These are phyloP conservation scores for Cyanoramphus novaezelandiae DNA, from an alignment of 2,113 vertebrate genomes.

Conservation along the genomic window DNA sequence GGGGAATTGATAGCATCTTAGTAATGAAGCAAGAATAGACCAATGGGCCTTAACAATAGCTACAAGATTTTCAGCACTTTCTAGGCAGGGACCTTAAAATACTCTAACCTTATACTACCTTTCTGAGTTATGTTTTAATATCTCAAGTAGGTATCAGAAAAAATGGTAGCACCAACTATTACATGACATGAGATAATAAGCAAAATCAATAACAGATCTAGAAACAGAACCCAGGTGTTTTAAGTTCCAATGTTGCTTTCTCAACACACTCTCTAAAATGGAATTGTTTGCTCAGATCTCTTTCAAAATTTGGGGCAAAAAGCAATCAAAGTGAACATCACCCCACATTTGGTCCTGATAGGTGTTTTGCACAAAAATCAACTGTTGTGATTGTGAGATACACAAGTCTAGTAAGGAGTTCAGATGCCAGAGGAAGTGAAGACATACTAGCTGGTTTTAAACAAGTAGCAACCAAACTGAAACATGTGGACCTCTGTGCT, in stretches of 20 bases:
- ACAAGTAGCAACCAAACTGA: not conserved
- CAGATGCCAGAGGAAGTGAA: not conserved
- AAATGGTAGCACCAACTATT: not conserved
- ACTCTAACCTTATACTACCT: not conserved
- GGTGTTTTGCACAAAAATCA: not conserved
- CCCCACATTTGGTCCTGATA: not conserved
- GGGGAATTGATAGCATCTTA: not conserved
- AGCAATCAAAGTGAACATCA: not conserved
- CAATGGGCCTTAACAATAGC: not conserved
- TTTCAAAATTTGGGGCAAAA: not conserved
- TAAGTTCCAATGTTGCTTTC: not conserved
- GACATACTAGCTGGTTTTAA: not conserved
- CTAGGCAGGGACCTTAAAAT: not conserved
- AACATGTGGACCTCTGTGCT: not conserved
- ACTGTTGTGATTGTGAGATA: not conserved
- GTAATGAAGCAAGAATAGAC: not conserved
- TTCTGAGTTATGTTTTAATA: not conserved
- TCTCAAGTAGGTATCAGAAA: not conserved
- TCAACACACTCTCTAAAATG: not conserved
- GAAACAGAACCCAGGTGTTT: not conserved
- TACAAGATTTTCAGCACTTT: not conserved
- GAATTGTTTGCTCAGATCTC: not conserved
- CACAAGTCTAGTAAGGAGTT: not conserved
- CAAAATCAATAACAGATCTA: not conserved
- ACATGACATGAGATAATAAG: not conserved